phyloP scores from a whole-genome alignment of 2,888 invertebrate genomes.

The Cinara cedri region DNA sequence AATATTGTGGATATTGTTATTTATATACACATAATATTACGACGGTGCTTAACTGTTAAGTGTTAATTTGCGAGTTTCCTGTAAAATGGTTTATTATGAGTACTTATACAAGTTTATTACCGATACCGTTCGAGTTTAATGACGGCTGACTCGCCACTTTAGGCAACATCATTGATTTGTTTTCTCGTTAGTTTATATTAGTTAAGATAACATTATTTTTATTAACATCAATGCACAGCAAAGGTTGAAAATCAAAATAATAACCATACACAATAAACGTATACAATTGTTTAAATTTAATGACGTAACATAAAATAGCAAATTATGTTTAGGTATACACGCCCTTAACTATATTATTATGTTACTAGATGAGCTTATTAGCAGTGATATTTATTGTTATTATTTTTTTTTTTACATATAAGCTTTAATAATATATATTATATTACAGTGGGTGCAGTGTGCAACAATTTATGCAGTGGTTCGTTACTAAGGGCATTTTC shows the following conservation, averaged over 20 bases:
- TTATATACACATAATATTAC: not conserved
- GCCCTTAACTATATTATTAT: too few species aligned
- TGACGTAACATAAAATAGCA: not conserved
- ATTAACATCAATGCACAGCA: too few species aligned
- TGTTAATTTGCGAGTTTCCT: not conserved
- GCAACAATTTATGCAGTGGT: too few species aligned
- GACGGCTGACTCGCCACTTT: not conserved
- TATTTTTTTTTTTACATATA: not conserved
- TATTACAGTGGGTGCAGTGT: too few species aligned
- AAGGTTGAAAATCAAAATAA: not conserved
- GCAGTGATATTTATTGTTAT: not conserved
- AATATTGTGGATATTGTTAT: not conserved
- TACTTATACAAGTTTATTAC: not conserved
- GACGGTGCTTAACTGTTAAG: not conserved
- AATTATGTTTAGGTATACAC: not conserved
- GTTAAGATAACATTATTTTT: not conserved
- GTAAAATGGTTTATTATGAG: not conserved
- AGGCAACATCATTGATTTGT: not conserved
- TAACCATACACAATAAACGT: not conserved
- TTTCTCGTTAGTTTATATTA: constrained; percentile 4
- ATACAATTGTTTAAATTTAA: not conserved
- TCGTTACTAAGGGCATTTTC: not conserved
- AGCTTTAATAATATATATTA: not conserved
- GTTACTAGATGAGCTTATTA: not conserved
- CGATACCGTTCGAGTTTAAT: not conserved